phyloP scores from a whole-genome alignment of 2,888 invertebrate genomes.

The Tubulanus polymorphus region DNA sequence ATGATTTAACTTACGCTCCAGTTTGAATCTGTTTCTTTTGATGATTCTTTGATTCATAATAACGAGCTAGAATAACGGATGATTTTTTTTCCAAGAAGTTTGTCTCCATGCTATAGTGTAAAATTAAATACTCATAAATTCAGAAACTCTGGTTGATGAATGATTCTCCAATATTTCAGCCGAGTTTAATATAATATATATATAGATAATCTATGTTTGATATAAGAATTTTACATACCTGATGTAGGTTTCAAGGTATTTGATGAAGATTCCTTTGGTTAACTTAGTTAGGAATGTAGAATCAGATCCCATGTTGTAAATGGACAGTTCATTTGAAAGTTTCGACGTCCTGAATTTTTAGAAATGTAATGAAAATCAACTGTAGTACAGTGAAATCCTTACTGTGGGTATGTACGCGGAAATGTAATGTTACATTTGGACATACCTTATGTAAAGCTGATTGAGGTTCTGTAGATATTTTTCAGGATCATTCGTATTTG shows the following conservation, averaged over 20 bases:
- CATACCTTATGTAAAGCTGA: constrained; percentile 81
- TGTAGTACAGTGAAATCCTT: too few relatives aligned
- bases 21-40: constrained; percentile 88
- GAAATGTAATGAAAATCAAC: too few relatives aligned
- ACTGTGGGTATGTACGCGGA: too few relatives aligned
- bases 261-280: constrained; percentile 75
- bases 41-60: constrained; percentile 90
- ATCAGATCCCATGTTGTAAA: constrained; percentile 75
- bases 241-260: constrained; percentile 68
- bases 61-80: constrained; percentile 70
- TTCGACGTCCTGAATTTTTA: constrained; percentile 70
- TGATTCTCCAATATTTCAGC: too few relatives aligned
- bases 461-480: constrained; percentile 83
- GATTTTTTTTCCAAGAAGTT: constrained; percentile 69
- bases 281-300: constrained; percentile 73
- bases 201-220: too few relatives aligned
- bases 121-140: too few relatives aligned
- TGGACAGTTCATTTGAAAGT: constrained; percentile 68
- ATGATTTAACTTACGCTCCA: constrained; percentile 63
- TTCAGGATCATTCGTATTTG: constrained; percentile 75
- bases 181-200: too few relatives aligned
- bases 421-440: constrained; percentile 8
- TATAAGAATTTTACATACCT: constrained; percentile 56
- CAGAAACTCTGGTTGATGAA: too few relatives aligned
- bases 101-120: constrained; percentile 37